Percentiles rank a stretch among this genome's conserved stretches.
phyloP scores from a whole-genome alignment of 2,888 invertebrate genomes.

The Drosophila greeni region DNA sequence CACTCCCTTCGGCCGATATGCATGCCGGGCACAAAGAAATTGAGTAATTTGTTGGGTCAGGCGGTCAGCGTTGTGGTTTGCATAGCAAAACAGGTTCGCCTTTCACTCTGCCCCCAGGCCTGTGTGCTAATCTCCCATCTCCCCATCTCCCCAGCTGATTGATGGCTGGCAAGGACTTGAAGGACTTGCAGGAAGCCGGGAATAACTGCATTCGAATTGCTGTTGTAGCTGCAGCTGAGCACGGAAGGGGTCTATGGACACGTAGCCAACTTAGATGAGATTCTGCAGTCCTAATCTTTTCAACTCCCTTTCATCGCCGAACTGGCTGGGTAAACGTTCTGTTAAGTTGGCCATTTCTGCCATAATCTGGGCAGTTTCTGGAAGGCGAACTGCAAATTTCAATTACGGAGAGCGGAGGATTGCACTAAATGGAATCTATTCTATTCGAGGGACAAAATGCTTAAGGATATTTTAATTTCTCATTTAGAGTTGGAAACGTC shows the following conservation, averaged over 20 bases:
- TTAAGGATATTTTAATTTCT: not conserved
- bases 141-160: slow-evolving; percentile 49
- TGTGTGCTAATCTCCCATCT: not conserved
- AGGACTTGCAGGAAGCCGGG: slow-evolving; percentile 16
- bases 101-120: slow-evolving; percentile 23
- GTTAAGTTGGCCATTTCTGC: slow-evolving; percentile 7
- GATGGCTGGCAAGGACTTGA: slow-evolving; percentile 63
- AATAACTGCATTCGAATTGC: slow-evolving; percentile 69
- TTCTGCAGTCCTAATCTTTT: slow-evolving; percentile 22
- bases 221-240: slow-evolving; percentile 60
- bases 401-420: not conserved
- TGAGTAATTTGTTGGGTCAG: slow-evolving; percentile 73
- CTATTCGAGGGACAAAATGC: not conserved
- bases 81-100: slow-evolving; percentile 66
- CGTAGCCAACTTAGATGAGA: slow-evolving; percentile 31
- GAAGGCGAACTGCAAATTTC: slow-evolving; percentile 7
- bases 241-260: slow-evolving; percentile 48
- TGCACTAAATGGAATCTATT: not conserved
- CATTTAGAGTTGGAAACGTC: not conserved
- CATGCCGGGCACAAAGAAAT: slow-evolving; percentile 67
- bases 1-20: slow-evolving; percentile 41
- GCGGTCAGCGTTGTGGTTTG: slow-evolving; percentile 71
- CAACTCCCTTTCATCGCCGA: slow-evolving; percentile 18
- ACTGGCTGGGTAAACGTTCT: slow-evolving; percentile 1
- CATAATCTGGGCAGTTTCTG: slow-evolving; percentile 8